Evolutionary conservation across 1,140 invertebrate species (phyloP), one percentile per base, ranked within the genome.

Genomic region (Aplysia californica): DNA sequence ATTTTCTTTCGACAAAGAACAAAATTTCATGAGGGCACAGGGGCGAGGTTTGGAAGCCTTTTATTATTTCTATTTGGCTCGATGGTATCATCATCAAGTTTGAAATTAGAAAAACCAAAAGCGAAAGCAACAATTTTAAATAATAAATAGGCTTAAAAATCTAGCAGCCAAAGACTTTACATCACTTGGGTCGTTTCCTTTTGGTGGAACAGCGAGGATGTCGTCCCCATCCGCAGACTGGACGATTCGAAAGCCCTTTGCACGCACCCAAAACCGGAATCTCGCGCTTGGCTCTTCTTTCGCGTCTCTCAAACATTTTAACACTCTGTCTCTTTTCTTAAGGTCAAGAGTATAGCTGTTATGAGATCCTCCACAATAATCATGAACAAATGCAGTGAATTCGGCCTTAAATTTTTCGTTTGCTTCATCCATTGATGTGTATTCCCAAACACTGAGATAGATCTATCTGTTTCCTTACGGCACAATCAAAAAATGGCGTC

Each of bases 251-350:
- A 75, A 79, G 23, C 73, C 73, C 58, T 79, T 79, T 44, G 73
- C 50, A 64, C 77, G 72, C 50, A 79, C 77, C 77, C 77, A 79
- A 59, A 79, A 79, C 50, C 77, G 77, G 58, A 79, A 79, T 75
- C 73, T 79, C 35, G 72, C 73, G 39, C 55, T 70, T 39, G 72
- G 39, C 33, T 79, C 77, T 33, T 21, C 44, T 44, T 75, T 74
- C 18, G 72, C 35, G 50, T 79, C 55, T 58, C 69, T 75, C 68
- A 79, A 79, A 71, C 73, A 79, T 59, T 72, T 72, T n/a, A 72
- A 38, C n/a, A 72, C 26, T 23, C 70, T 2, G 5, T 72, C 70
- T 39, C 58, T 59, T 41, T 72, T 72, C 38, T 36, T 38, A 4
- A 23, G 18, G 41, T 35, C 39, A 61, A 72, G 31, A 3, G 70